A percentile compares a stretch with the other conserved stretches of the same genome.
These are phyloP conservation scores for Lamellibrachia luymesi DNA, from an alignment of 1,140 invertebrate genomes.

Conservation along the genomic window DNA sequence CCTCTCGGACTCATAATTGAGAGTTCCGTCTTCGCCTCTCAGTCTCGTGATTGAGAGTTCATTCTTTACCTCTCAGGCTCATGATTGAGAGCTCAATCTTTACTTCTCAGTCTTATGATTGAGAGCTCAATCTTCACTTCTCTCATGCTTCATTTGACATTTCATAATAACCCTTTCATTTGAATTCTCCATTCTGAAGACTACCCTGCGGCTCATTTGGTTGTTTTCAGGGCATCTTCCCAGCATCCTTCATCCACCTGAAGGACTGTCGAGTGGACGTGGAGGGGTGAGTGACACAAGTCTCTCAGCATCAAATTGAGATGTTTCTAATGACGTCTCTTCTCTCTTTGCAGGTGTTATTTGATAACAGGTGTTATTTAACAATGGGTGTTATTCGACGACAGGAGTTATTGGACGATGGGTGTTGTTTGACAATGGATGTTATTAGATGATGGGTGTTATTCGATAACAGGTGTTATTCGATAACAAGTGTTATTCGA, in stretches of 20 bases:
- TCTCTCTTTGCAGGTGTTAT: background rate
- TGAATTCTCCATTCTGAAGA: background rate
- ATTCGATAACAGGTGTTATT: too few species aligned
- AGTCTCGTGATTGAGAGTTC: background rate
- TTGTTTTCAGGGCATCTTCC: constrained; percentile 74
- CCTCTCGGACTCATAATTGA: background rate
- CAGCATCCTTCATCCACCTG: constrained; percentile 71
- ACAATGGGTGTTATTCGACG: background rate
- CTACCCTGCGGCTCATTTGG: background rate
- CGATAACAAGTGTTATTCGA: too few species aligned
- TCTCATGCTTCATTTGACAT: background rate
- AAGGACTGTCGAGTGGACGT: constrained; percentile 77
- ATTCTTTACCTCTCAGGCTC: too few species aligned
- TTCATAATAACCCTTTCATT: background rate
- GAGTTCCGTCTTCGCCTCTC: background rate
- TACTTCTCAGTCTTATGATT: too few species aligned
- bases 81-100: background rate
- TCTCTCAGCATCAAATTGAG: background rate
- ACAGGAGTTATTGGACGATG: too few species aligned
- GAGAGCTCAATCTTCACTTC: background rate
- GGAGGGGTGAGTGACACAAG: constrained; percentile 61
- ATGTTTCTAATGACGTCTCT: background rate
- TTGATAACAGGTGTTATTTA: background rate
- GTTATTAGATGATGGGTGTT: too few species aligned
- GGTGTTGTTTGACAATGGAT: too few species aligned